Conservation (phyloP, 2,113 vertebrate genomes). For the Calyptomena viridis region DNA sequence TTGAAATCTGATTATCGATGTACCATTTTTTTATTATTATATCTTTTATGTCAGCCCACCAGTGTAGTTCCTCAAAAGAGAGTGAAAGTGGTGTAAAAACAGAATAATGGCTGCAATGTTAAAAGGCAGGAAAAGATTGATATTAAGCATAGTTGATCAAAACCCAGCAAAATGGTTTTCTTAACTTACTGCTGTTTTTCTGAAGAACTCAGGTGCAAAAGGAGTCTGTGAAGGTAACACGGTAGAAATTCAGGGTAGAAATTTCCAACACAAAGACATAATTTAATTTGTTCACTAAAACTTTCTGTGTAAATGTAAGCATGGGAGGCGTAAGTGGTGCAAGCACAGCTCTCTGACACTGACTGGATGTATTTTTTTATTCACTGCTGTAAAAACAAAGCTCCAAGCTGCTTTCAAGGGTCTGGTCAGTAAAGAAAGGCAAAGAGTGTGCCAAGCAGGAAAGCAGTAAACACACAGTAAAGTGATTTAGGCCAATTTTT, state of each 20-base stretch:
- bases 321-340: not conserved
- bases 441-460: not conserved
- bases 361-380: not conserved
- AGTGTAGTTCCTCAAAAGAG: not conserved
- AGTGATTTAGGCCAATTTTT: conserved; percentile 34
- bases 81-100: not conserved
- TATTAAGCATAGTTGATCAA: not conserved
- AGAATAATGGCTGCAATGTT: not conserved
- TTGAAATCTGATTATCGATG: conserved; percentile 39
- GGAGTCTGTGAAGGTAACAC: not conserved
- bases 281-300: not conserved
- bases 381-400: not conserved
- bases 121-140: not conserved
- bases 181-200: not conserved
- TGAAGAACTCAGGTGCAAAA: not conserved
- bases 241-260: not conserved
- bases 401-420: not conserved
- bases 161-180: not conserved
- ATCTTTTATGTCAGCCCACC: not conserved
- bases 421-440: not conserved
- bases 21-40: not conserved
- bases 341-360: not conserved
- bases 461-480: not conserved
- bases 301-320: not conserved
- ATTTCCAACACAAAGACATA: not conserved